Evolutionary conservation across 2,888 invertebrate genomes (phyloP).

Genomic region (Drosophila quinaria): DNA sequence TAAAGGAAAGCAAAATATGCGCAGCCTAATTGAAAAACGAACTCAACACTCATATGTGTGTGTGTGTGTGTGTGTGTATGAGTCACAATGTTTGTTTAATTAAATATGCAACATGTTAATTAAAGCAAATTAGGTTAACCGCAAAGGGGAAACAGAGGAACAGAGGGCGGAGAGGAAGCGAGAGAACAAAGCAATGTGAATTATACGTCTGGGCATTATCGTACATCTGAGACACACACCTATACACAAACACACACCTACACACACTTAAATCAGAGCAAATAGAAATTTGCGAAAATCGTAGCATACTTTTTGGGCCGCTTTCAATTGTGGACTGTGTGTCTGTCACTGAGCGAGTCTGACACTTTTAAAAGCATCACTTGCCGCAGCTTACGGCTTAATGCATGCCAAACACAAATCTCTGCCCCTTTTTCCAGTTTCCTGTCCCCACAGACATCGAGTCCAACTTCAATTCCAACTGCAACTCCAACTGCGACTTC

Average conservation of each 20-base stretch:
- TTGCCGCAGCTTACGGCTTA: constrained; percentile 71
- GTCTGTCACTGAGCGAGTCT: not conserved
- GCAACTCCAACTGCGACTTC: too few relatives aligned
- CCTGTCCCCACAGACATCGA: constrained; percentile 4
- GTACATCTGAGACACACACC: not conserved
- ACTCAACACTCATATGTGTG: constrained; percentile 47
- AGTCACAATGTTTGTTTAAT: constrained; percentile 64
- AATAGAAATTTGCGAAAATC: constrained; percentile 4
- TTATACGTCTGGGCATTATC: constrained; percentile 28
- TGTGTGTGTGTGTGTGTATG: constrained; percentile 21
- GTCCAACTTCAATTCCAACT: constrained; percentile 24
- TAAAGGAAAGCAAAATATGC: constrained; percentile 16
- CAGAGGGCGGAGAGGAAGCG: not conserved
- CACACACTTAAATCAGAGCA: constrained; percentile 1
- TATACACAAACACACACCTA: not conserved
- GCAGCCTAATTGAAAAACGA: constrained; percentile 69
- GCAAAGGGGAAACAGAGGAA: constrained; percentile 26
- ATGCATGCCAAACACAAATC: constrained; percentile 49
- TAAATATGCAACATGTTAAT: constrained; percentile 79
- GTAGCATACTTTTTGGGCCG: constrained; percentile 58
- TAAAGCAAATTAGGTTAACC: constrained; percentile 81
- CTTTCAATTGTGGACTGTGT: not conserved
- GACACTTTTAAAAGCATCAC: constrained; percentile 37
- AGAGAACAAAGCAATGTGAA: constrained; percentile 28
- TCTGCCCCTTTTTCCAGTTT: not conserved